Base-by-base conservation (phyloP, 2,797 vertebrate species). In the Micropoecilia bifurca region DNA sequence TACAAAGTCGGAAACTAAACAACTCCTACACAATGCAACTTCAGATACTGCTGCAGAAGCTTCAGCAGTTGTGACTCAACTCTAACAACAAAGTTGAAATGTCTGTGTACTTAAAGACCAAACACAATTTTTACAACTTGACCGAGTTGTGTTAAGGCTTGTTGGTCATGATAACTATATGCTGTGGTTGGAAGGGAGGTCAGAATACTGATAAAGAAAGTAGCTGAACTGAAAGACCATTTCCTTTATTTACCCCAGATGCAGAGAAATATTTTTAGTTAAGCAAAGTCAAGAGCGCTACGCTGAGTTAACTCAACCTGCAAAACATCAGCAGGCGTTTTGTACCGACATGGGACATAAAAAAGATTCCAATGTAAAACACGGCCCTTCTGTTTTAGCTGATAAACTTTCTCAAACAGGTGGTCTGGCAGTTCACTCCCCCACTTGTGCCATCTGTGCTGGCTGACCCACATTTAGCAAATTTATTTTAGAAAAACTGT, bases 1-100 rank as follows among this genome's bases (percentile, higher is more conserved):
- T 76, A 71, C 71, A 69, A 74, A 81, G 73, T 79, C 72, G 84
- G 48, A 76, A 55, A 74, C 30, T 77, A 69, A 50, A 82, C 77
- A 73, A 86, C 77, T 43, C 80, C 39, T 71, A 36, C 36, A 41
- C 41, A 59, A 80, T 14, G 39, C 30, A 71, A 74, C 75, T 3
- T 0, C 33, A 83, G 78, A 12, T 47, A 73, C 41, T 71, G 43
- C 39, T 75, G 28, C 73, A 81, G 73, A 85, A 59, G 77, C 57
- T 80, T 46, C 9, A 63, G 66, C 47, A 77, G 74, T 80, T n/a
- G 61, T 16, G 8, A 57, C 43, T 12, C 36, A 16, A 74, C 25
- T 10, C 41, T 87, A 28, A 74, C 73, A 59, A 57, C 25, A 18
- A 63, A 28, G 7, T 69, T 25, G 43, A 69, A 69, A 69, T 69